Evolutionary conservation across 2,797 vertebrate genomes (phyloP).

Genomic region (Phoeniculus purpureus): DNA sequence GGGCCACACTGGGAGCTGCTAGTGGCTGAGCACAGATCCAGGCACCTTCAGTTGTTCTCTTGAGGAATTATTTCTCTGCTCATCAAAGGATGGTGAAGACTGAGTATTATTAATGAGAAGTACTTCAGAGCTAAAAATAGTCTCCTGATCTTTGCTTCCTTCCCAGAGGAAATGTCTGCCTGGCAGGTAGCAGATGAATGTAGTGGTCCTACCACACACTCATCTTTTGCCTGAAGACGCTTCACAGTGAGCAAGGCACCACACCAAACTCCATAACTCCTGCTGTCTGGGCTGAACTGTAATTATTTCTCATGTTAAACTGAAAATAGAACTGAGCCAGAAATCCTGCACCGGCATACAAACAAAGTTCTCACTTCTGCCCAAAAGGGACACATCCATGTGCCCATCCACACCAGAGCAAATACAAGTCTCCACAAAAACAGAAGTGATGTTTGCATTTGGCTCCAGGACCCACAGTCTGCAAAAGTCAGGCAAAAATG

Average conservation of each 20-base stretch:
- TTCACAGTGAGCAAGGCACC: not conserved
- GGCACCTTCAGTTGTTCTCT: not conserved
- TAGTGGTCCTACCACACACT: not conserved
- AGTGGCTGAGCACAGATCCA: not conserved
- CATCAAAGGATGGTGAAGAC: not conserved
- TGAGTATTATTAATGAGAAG: slow-evolving; percentile 9
- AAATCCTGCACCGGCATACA: not conserved
- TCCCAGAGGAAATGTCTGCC: not conserved
- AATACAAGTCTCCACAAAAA: not conserved
- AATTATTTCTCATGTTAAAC: not conserved
- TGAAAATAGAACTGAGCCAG: not conserved
- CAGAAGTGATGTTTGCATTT: fast-evolving
- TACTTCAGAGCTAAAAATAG: slow-evolving; percentile 17
- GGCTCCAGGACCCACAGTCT: not conserved
- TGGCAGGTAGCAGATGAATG: not conserved
- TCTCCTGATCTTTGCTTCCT: not conserved
- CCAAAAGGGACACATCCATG: not conserved
- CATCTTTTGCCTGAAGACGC: not conserved
- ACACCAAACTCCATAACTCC: not conserved
- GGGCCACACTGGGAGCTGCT: fast-evolving
- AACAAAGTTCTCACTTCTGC: not conserved
- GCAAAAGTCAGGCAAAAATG: fast-evolving
- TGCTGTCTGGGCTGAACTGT: not conserved
- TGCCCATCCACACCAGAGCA: not conserved
- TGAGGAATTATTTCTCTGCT: not conserved